Evolutionary conservation across 2,888 invertebrate species (phyloP), one percentile per base, ranked within the genome.

Genomic region (Carabus problematicus): DNA sequence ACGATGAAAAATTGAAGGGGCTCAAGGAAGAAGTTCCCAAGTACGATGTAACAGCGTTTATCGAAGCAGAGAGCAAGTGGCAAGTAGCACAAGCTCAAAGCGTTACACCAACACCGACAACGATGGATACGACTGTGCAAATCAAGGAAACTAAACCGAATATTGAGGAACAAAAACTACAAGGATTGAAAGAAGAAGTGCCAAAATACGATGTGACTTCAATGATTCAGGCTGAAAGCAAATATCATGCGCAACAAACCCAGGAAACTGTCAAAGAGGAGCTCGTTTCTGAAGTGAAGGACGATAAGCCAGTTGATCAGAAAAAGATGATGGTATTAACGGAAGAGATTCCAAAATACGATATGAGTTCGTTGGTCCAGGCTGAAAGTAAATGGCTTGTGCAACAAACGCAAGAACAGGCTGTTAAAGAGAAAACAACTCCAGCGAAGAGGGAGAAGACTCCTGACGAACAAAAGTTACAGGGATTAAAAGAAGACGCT

Each of bases 211-310:
- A 76, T 70, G 39, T 74, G 11, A 59, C 72, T n/a, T 29, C 56
- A 9, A 71, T 76, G 52, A 71, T 70, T 43, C 73, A 74, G 60
- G 73, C 74, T 1, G 77, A 76, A 72, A 66, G 70, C 18, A 71
- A 71, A 39, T 75, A 64, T 68, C 45, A 66, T 58, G 29, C 29
- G 6, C 29, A 29, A 29, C 29, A 29, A 29, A 29, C 29, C 29
- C 29, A 19, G 52, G 18, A 52, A 14, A 16, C 16, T 18, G 19
- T 18, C 19, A 52, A 52, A 14, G 52, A 11, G 19, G 19, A 52
- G 16, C 1, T 8, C 16, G 19, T 52, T 52, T 8, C 52, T 18
- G 19, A 12, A 52, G 19, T 9, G 16, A 52, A 16, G 11, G 45
- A 45, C 3, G 14, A 11, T 3, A 45, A 45, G 14, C 2, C 2